Percentiles rank a stretch among this genome's conserved stretches.
These are phyloP conservation scores for Mastigias papua DNA, from an alignment of 30 jellyfish, hydroid and myxozoan species.

Conservation along the genomic window DNA sequence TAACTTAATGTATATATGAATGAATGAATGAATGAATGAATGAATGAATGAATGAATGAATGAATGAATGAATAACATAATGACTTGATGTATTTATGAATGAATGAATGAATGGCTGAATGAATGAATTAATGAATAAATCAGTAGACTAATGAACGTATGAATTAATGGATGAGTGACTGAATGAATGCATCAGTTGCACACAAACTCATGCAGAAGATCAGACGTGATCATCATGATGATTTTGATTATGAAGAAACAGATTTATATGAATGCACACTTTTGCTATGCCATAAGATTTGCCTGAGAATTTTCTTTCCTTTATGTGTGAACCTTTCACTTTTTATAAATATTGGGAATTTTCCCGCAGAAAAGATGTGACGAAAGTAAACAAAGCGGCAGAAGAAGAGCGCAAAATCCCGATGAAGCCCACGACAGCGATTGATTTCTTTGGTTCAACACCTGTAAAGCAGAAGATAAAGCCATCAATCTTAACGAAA, in stretches of 20 bases:
- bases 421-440: constrained; percentile 59
- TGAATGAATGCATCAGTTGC: neutral
- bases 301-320: neutral
- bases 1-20: too few relatives aligned
- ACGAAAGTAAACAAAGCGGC: neutral
- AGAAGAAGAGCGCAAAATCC: neutral
- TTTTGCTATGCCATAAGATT: neutral
- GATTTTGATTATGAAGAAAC: neutral
- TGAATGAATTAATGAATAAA: neutral
- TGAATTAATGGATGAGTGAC: neutral
- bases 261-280: neutral
- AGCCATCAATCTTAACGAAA: constrained; percentile 5
- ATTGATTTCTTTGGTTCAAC: constrained; percentile 67
- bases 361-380: neutral
- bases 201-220: neutral
- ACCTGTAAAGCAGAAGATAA: constrained; percentile 32
- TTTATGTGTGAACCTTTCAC: neutral
- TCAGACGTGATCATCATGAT: too few relatives aligned
- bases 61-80: neutral
- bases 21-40: neutral
- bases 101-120: neutral
- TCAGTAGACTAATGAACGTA: neutral
- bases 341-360: neutral
- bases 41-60: neutral
- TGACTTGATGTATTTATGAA: neutral